These are phyloP conservation scores for Scrobipalpa costella DNA, from an alignment of 2,888 invertebrate genomes.

Conservation along the genomic window DNA sequence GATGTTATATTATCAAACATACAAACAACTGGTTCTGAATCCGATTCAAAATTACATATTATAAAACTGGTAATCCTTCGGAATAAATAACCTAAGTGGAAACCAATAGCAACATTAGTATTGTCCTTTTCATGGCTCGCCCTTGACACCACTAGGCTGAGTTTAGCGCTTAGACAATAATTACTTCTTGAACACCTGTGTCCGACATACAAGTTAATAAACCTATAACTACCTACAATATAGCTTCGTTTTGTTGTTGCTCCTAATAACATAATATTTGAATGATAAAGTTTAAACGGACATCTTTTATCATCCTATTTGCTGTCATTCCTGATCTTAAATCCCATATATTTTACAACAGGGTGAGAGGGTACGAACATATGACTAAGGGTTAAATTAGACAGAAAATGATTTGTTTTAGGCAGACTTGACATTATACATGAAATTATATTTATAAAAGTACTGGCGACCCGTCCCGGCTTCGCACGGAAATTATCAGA, in stretches of 20 bases:
- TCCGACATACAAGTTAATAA: slow-evolving; percentile 22
- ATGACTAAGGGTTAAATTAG: too few species aligned
- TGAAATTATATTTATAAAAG: too few species aligned
- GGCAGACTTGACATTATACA: too few species aligned
- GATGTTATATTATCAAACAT: background rate
- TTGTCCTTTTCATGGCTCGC: slow-evolving; percentile 24
- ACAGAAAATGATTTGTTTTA: too few species aligned
- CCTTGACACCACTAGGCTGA: slow-evolving; percentile 36
- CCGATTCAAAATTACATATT: background rate
- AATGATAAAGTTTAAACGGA: background rate
- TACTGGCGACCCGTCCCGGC: too few species aligned
- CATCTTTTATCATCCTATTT: background rate
- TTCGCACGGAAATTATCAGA: too few species aligned
- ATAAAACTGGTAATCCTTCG: background rate
- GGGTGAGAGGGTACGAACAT: too few species aligned
- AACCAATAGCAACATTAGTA: slow-evolving; percentile 17
- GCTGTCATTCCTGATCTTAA: background rate
- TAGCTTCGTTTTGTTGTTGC: slow-evolving; percentile 2
- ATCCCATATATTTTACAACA: background rate
- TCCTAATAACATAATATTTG: background rate
- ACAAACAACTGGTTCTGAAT: background rate
- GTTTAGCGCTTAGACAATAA: slow-evolving; percentile 35
- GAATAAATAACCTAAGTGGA: slow-evolving; percentile 22
- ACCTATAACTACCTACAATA: background rate
- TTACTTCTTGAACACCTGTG: slow-evolving; percentile 38